Evolutionary conservation across 64 coral and sea anemone genomes (phyloP), one percentile per base, ranked within the genome.

Genomic region (Actinia tenebrosa): DNA sequence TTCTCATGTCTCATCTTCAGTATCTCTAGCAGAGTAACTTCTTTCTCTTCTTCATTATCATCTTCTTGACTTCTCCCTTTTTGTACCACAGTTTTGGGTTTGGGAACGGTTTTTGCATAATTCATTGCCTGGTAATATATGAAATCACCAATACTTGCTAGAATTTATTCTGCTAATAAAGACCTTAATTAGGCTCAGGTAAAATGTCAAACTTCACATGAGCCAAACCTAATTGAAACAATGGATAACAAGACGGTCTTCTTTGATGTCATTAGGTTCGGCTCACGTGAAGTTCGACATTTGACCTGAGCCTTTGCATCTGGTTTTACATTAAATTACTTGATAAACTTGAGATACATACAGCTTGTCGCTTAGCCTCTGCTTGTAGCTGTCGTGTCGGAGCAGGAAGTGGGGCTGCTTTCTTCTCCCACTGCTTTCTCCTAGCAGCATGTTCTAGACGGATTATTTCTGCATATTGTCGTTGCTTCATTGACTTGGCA

Each of bases 41-140:
- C 71, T 26, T 47, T 75, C 30, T 90, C 86, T 42, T 84, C 47
- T 17, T 72, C 90, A 56, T 5, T 64, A 43, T 3, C 27, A 50
- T 64, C 23, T 3, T 68, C 45, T 63, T 47, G 50, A 7, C 44
- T 87, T 79, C 71, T 16, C 3, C n/a, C 64, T 3, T 45, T 89
- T 16, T 23, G 46, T 61, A 8, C 45, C 9, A 87, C 53, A 20
- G 55, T 27, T 77, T 92, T 87, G 11, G 94, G 94, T 90, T 93
- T 96, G 3, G 94, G 94, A 9, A 96, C 88, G 88, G 91, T 93
- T 82, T 96, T 96, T 23, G 94, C 88, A 91, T 96, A 96, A 54
- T 90, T 90, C n/a, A 96, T 93, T 18, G 94, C 94, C 94, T 96
- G 87, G 14, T 71, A 61, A 7, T 61, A 13, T 11, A 37, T 37